A percentile compares a stretch with the other conserved stretches of the same genome.
These are phyloP conservation scores for Polymixis flavicincta DNA, from an alignment of 2,888 invertebrate species.

Conservation along the genomic window DNA sequence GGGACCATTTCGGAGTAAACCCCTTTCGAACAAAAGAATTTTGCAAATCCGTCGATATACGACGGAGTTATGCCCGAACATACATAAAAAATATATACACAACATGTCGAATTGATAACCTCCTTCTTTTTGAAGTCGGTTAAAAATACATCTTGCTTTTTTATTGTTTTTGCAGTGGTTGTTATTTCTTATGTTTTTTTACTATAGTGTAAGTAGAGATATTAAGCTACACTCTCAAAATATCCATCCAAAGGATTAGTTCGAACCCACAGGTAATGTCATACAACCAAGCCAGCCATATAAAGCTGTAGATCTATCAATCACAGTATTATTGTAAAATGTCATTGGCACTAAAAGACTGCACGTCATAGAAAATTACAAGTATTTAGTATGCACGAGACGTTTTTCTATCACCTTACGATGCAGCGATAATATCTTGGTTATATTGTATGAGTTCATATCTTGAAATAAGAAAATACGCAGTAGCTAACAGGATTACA, in stretches of 20 bases:
- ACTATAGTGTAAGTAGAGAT: background rate
- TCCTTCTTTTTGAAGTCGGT: too few species aligned
- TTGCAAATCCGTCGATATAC: too few species aligned
- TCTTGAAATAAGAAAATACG: slow-evolving; percentile 40
- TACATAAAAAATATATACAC: too few species aligned
- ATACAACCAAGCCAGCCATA: too few species aligned
- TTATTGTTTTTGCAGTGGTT: background rate
- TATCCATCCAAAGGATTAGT: background rate
- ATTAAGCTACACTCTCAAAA: background rate
- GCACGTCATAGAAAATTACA: slow-evolving; percentile 28
- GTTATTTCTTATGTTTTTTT: background rate
- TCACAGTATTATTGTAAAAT: background rate
- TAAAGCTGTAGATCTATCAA: slow-evolving; percentile 1
- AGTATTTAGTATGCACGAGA: slow-evolving; percentile 42
- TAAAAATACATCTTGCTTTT: background rate
- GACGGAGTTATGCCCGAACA: too few species aligned
- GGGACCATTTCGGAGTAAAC: too few species aligned
- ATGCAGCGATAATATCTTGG: slow-evolving; percentile 16
- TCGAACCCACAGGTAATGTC: background rate
- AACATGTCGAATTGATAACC: too few species aligned
- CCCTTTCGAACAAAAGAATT: too few species aligned
- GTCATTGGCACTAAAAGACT: background rate
- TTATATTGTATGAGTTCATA: slow-evolving; percentile 45
- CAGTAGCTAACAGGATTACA: slow-evolving; percentile 49
- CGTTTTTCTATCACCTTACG: slow-evolving; percentile 10